Base-by-base conservation (phyloP, 2,888 invertebrate genomes). In the Nomada lathburiana region DNA sequence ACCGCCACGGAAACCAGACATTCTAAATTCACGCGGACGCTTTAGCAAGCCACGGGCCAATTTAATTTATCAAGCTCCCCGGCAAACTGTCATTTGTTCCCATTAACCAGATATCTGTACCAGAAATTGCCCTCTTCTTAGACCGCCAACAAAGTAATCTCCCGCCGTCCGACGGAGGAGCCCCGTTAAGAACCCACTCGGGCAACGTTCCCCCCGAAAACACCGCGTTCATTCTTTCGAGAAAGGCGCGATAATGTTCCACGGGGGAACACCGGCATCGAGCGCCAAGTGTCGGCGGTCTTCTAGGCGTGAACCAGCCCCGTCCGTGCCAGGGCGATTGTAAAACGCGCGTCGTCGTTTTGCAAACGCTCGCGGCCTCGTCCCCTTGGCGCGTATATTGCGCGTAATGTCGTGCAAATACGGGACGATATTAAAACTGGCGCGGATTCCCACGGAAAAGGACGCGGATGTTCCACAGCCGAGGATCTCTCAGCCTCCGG, bases 351-450 rank as follows among this genome's bases (percentile, higher is more conserved):
- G 68, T 72, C 69, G 20, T 36, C 53, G 60, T 72, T 70, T n/a
- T n/a, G 82, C 42, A 42, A 76, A 68, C 60, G 82, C 65, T 73
- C 53, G 77, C 42, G 47, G 42, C 42, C 47, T 64, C 47, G 72
- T 72, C 55, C 57, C 26, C 57, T 29, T n/a, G 70, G 62, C 36
- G 29, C 71, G 69, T 75, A 63, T 75, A 80, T 82, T 67, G 75
- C 72, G 70, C 65, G 76, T 87, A 85, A 87, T 83, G 78, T 60
- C 74, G 69, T 76, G 76, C 80, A 87, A 86, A 86, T 85, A 83
- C 76, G 44, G 67, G 44, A 79, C 73, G 71, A 86, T 86, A 86
- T 86, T 86, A 87, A 86, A 87, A 83, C 81, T 83, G 77, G 83
- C 53, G 81, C 59, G 72, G 87, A 87, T 83, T 78, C 59, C 42